Conservation (phyloP, 2,797 vertebrate species). For the Enteromius afrohamiltoni region DNA sequence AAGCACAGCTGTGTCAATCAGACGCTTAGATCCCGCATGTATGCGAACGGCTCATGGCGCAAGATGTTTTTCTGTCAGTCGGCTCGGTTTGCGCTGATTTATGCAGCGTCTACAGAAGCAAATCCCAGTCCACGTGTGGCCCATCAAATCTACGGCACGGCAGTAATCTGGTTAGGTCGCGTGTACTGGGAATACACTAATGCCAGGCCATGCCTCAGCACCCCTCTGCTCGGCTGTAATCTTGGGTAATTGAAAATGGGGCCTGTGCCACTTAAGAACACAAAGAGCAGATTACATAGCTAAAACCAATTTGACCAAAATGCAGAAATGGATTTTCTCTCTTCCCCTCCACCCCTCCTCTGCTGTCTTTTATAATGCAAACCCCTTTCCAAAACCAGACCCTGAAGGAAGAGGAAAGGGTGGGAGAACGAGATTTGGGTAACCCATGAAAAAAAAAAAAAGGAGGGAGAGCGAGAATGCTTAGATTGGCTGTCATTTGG, state of each 20-base stretch:
- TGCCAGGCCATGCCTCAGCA: constrained; percentile 71
- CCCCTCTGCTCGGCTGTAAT: constrained; percentile 81
- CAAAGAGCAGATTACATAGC: constrained; percentile 87
- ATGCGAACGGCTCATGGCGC: neutral
- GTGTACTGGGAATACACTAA: constrained; percentile 65
- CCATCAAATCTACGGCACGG: constrained; percentile 75
- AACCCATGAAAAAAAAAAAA: constrained; percentile 49
- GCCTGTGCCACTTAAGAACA: constrained; percentile 81
- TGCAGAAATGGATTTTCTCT: constrained; percentile 82
- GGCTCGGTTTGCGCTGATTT: constrained; percentile 28
- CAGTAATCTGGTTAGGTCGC: constrained; percentile 80
- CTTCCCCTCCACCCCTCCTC: constrained; percentile 59
- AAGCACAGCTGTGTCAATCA: constrained; percentile 40
- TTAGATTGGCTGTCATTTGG: constrained; percentile 52
- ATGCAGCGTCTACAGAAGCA: constrained; percentile 37
- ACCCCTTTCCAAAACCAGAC: constrained; percentile 68
- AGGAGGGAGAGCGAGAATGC: constrained; percentile 49
- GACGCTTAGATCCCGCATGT: neutral
- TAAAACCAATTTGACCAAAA: constrained; percentile 85
- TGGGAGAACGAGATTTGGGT: constrained; percentile 41
- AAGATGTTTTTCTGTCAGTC: constrained; percentile 20
- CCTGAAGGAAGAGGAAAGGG: constrained; percentile 60
- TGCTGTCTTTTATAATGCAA: constrained; percentile 74
- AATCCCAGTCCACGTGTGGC: constrained; percentile 51
- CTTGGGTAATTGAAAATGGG: constrained; percentile 84